Conservation (phyloP, 2,797 vertebrate genomes). For the Columba guinea region DNA sequence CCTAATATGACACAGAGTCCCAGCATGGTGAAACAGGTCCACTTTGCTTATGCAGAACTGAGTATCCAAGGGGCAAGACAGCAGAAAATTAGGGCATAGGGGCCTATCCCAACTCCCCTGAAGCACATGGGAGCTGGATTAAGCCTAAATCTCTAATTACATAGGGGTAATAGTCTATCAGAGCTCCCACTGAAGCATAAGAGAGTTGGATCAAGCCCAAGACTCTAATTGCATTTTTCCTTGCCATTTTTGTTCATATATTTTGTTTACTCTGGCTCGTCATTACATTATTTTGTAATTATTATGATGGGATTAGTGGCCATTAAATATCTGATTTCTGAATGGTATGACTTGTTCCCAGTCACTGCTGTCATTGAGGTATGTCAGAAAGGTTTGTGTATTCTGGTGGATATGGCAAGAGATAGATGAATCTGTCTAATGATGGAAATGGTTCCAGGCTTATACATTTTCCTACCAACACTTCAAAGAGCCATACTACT, state of each 20-base stretch:
- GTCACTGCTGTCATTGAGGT: not conserved
- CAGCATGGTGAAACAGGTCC: not conserved
- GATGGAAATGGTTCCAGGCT: not conserved
- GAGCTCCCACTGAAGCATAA: constrained; percentile 81
- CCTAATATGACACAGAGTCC: not conserved
- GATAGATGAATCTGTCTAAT: not conserved
- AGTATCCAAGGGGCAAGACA: not conserved
- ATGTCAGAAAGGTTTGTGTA: not conserved
- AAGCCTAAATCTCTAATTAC: constrained; percentile 59
- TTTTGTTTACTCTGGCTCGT: constrained; percentile 48
- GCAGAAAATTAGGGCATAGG: constrained; percentile 34
- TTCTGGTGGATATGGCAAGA: not conserved
- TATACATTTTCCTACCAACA: not conserved
- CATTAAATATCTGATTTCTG: constrained; percentile 47
- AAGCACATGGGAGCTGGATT: constrained; percentile 73
- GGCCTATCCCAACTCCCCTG: constrained; percentile 67
- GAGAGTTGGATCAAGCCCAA: constrained; percentile 50
- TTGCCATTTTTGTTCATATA: constrained; percentile 55
- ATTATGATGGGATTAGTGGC: constrained; percentile 45
- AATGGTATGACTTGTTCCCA: constrained; percentile 2
- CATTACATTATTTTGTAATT: constrained; percentile 47
- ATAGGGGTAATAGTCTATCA: constrained; percentile 73
- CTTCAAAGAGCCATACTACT: not conserved
- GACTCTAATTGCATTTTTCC: constrained; percentile 51
- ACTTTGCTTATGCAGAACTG: not conserved